These are phyloP conservation scores for Imbricaverruca yamaguchii DNA, from an alignment of 2,888 invertebrate genomes.

Conservation along the genomic window DNA sequence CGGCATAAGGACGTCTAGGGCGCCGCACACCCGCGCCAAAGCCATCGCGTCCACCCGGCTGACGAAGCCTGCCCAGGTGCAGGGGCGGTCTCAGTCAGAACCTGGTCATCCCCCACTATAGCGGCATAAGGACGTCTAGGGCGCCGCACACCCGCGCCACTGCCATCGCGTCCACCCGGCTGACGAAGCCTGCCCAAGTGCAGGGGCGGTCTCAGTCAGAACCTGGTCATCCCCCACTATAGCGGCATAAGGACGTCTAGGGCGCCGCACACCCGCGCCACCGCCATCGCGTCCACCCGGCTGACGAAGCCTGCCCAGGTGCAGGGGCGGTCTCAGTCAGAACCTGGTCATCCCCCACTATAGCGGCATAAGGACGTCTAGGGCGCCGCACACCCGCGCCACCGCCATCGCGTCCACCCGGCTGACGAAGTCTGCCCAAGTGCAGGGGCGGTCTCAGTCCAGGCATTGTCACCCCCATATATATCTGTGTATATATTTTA, in stretches of 20 bases:
- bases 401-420: constrained; percentile 43
- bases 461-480: too few species aligned
- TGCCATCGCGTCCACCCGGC: constrained; percentile 41
- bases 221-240: too few species aligned
- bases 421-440: constrained; percentile 41
- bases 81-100: too few species aligned
- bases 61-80: constrained; percentile 41
- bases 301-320: constrained; percentile 41
- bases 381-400: constrained; percentile 40
- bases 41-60: constrained; percentile 42
- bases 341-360: too few species aligned
- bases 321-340: too few species aligned
- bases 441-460: too few species aligned
- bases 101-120: too few species aligned
- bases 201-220: too few species aligned
- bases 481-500: too few species aligned
- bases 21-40: constrained; percentile 42
- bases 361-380: constrained; percentile 46
- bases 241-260: constrained; percentile 46
- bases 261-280: constrained; percentile 41
- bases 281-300: constrained; percentile 42
- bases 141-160: constrained; percentile 42
- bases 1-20: constrained; percentile 46
- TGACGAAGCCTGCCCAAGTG: constrained; percentile 41
- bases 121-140: constrained; percentile 46